Conservation (phyloP, 2,797 vertebrate species). For the Parauchenoglanis ngamensis region DNA sequence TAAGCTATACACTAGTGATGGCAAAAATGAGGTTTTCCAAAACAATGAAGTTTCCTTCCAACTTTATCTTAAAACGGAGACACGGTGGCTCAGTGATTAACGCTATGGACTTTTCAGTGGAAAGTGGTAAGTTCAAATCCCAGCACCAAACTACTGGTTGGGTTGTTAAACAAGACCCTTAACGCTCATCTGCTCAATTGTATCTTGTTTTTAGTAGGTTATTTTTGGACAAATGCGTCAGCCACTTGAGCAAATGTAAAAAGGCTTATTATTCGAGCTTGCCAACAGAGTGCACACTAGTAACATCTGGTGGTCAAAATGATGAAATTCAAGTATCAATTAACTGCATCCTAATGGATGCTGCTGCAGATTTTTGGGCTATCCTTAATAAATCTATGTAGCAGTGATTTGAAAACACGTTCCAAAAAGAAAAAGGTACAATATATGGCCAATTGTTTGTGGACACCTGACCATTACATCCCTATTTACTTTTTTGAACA, state of each 20-base stretch:
- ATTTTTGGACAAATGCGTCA: neutral
- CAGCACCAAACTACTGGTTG: neutral
- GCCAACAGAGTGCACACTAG: neutral
- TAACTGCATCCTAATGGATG: neutral
- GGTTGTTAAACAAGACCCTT: neutral
- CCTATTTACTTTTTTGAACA: neutral
- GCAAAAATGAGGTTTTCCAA: neutral
- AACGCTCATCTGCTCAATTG: neutral
- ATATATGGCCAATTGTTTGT: neutral
- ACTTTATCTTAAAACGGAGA: neutral
- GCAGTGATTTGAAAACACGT: neutral
- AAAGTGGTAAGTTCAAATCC: neutral
- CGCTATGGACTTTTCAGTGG: neutral
- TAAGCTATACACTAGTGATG: neutral
- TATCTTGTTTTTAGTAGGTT: neutral
- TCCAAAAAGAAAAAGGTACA: neutral
- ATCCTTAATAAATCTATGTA: neutral
- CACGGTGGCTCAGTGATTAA: neutral
- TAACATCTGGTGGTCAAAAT: slow-evolving; percentile 1
- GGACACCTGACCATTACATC: neutral
- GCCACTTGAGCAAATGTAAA: neutral
- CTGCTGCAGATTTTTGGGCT: neutral
- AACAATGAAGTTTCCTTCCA: neutral
- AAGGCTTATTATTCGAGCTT: neutral
- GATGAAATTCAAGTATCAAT: neutral